Evolutionary conservation across 2,797 vertebrate species (phyloP), one percentile per base, ranked within the genome.

Genomic region (Sebastes matsubarae): DNA sequence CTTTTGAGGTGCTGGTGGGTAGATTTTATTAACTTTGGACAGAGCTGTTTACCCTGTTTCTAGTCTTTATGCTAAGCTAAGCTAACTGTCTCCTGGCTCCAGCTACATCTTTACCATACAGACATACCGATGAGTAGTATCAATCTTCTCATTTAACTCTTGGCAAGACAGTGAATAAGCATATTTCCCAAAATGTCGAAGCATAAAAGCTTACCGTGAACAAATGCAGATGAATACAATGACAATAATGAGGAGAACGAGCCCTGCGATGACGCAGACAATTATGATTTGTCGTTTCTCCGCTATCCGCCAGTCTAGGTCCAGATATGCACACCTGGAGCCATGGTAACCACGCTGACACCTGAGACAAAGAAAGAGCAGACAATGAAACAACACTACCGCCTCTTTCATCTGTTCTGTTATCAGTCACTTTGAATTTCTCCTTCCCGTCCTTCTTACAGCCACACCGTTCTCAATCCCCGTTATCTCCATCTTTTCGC

Each of bases 271-370:
- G 81, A 96, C 60, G 25, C 96, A 96, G 81, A 94, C 93, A n/a
- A 99, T 95, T 71, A 98, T 88, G 25, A 97, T 94, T 71, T 95
- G 94, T 13, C 88, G 89, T 65, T 71, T 93, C 5, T 95, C 96
- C 1, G 84, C 95, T 68, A 83, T 94, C 25, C 38, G 91, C 90
- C 77, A 93, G 81, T 88, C 96, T 38, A 97, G 70, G 74, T 97
- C 94, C 63, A 96, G 66, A 24, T 94, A 94, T 92, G 98, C 96
- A 72, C 98, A 99, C 54, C 98, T 96, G 36, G 93, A 55, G 5
- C 98, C 98, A 0, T 87, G 66, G 82, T 94, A 99, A 72, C 96
- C 97, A 1, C 8, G 60, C 4, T 96, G 94, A 38, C 98, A 99
- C 85, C 98, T 99, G 88, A 59, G 34, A 69, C 5, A 52, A 55